phyloP scores from a whole-genome alignment of 2,113 vertebrate species.

The Noctilio leporinus region DNA sequence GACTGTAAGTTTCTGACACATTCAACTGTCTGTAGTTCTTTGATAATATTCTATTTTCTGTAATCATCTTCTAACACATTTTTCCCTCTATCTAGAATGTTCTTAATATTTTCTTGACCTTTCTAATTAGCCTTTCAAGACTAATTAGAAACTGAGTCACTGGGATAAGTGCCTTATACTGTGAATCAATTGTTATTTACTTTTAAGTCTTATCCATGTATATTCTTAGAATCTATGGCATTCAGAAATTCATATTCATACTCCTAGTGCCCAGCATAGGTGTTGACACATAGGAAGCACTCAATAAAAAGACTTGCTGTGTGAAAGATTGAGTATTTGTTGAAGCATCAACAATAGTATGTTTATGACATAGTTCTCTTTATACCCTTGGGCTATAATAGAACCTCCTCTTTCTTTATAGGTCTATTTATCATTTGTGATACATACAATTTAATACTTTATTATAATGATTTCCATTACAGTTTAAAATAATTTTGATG shows the following conservation, averaged over 20 bases:
- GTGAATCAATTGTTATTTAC: neutral
- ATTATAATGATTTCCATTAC: neutral
- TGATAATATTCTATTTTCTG: neutral
- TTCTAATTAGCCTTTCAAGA: neutral
- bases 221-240: neutral
- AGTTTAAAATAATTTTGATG: conserved; percentile 10
- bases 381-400: neutral
- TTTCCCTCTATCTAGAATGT: neutral
- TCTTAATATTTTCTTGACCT: neutral
- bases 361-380: neutral
- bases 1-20: neutral
- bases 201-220: neutral
- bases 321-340: neutral
- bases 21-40: neutral
- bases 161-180: neutral
- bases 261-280: neutral
- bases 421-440: conserved; percentile 5
- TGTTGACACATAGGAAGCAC: neutral
- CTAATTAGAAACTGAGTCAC: neutral
- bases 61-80: neutral
- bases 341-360: neutral
- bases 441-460: neutral
- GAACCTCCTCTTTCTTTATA: neutral
- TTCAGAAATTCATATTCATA: neutral
- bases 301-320: neutral